Percentiles rank a stretch among this genome's conserved stretches.
Evolutionary conservation across 2,888 invertebrate genomes (phyloP).

Genomic region (Oeneis ivallda): DNA sequence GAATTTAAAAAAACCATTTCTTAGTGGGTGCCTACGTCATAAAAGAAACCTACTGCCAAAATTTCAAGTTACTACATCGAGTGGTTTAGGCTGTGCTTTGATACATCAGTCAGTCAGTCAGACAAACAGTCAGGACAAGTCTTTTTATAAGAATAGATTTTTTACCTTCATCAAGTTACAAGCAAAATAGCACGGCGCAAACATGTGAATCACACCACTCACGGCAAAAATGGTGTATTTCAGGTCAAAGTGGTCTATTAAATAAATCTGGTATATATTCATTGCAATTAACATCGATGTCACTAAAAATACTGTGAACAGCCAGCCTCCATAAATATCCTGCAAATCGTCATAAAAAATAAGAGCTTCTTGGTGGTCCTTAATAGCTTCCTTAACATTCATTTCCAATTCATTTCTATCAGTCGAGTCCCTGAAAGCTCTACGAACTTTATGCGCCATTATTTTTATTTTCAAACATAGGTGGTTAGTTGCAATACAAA

Average conservation of each 20-base stretch:
- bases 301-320: conserved; percentile 57
- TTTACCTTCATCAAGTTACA: conserved; percentile 58
- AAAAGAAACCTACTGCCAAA: no score
- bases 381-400: conserved; percentile 52
- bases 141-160: no score
- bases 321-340: conserved; percentile 60
- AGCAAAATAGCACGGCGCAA: conserved; percentile 60
- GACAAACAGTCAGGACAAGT: no score
- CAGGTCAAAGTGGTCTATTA: conserved; percentile 51
- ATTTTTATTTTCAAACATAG: conserved; percentile 61
- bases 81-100: no score
- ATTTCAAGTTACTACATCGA: no score
- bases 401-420: conserved; percentile 46
- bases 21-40: no score
- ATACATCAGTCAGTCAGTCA: no score
- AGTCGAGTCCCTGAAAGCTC: conserved; percentile 50
- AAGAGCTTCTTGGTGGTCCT: conserved; percentile 59
- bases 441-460: conserved; percentile 51
- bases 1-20: no score
- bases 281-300: conserved; percentile 59
- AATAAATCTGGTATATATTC: conserved; percentile 59
- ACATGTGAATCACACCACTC: conserved; percentile 57
- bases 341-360: conserved; percentile 55
- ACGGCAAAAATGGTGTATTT: conserved; percentile 57
- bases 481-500: conserved; percentile 63